Evolutionary conservation across 1,140 invertebrate species (phyloP).

Genomic region (Papilio glaucus): DNA sequence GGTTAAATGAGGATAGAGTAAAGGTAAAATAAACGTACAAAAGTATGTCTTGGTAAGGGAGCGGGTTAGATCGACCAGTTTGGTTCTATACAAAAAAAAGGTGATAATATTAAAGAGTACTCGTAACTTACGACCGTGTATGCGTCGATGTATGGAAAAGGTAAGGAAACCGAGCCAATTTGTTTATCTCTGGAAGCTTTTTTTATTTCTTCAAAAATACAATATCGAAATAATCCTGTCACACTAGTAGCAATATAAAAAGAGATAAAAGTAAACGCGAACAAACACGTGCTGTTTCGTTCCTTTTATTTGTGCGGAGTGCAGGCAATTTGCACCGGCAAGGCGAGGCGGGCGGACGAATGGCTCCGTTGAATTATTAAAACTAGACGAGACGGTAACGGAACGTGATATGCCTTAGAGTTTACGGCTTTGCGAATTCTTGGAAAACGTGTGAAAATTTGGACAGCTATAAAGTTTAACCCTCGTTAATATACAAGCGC

Average conservation of each 20-base stretch:
- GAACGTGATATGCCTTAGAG: not conserved
- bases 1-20: too few species aligned
- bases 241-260: not conserved
- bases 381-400: not conserved
- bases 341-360: not conserved
- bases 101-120: too few species aligned
- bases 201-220: too few species aligned
- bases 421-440: not conserved
- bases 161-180: too few species aligned
- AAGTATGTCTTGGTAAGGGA: too few species aligned
- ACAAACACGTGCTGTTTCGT: not conserved
- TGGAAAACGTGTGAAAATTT: not conserved
- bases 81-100: too few species aligned
- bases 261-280: not conserved
- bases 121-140: too few species aligned
- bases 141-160: too few species aligned
- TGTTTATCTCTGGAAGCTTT: too few species aligned
- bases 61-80: too few species aligned
- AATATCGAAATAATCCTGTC: not conserved
- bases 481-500: not conserved
- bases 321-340: slow-evolving; percentile 10
- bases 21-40: too few species aligned
- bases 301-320: slow-evolving; percentile 2
- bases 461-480: not conserved
- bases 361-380: not conserved